A percentile compares a stretch with the other conserved stretches of the same genome.
Conservation (phyloP, 2,113 vertebrate genomes). For the Phylloscopus whistleri region DNA sequence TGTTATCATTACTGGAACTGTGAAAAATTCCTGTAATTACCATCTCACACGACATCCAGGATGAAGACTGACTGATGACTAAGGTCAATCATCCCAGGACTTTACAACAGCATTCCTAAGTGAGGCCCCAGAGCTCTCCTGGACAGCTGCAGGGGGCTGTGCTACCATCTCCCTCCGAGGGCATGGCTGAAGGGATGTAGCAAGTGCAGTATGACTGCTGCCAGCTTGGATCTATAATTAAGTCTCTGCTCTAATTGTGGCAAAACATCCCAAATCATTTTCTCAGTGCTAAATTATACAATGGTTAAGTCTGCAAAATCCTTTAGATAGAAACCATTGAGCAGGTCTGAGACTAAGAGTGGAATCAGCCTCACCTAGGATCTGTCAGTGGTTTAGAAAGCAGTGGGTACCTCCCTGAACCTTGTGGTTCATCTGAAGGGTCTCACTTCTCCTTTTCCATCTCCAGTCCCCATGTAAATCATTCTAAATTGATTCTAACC, state of each 20-base stretch:
- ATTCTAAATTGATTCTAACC: neutral
- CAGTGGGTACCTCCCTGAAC: neutral
- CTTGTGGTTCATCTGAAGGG: neutral
- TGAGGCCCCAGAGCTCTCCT: neutral
- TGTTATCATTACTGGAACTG: neutral
- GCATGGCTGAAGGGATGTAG: neutral
- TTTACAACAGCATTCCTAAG: neutral
- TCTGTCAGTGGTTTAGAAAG: neutral
- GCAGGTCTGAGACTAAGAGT: neutral
- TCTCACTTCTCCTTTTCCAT: neutral
- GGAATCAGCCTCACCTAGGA: neutral
- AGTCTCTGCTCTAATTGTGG: neutral
- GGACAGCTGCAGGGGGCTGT: neutral
- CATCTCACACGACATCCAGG: no score
- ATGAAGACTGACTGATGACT: neutral
- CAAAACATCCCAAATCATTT: neutral
- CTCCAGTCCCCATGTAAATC: neutral
- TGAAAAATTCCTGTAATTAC: neutral
- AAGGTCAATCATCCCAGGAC: neutral
- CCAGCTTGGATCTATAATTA: neutral
- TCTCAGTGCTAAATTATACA: neutral
- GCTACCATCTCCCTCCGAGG: rapidly evolving
- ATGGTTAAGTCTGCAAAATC: neutral
- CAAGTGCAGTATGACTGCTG: neutral
- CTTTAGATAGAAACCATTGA: neutral